Evolutionary conservation across 1,140 invertebrate genomes (phyloP).

Genomic region (Camponotus pennsylvanicus): DNA sequence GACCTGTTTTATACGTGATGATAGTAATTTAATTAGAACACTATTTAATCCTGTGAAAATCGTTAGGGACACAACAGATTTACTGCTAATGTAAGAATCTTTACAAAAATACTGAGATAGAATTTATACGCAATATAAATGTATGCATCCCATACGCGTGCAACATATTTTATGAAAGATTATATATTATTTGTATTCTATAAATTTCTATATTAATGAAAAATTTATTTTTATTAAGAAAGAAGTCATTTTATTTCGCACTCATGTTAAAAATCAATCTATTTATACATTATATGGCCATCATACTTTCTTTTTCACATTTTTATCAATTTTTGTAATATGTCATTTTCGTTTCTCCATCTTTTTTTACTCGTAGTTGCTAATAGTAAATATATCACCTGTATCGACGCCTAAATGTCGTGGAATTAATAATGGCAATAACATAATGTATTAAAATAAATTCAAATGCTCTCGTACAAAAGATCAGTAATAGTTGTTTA

Average conservation of each 20-base stretch:
- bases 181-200: not conserved
- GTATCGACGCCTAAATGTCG: not conserved
- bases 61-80: not conserved
- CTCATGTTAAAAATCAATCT: not conserved
- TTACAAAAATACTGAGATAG: not conserved
- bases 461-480: not conserved
- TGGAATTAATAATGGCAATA: not conserved
- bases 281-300: not conserved
- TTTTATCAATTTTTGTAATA: not conserved
- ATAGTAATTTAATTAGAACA: slow-evolving; percentile 19
- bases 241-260: not conserved
- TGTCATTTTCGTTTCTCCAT: not conserved
- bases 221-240: not conserved
- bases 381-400: not conserved
- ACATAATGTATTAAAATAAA: not conserved
- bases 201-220: not conserved
- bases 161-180: not conserved
- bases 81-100: slow-evolving; percentile 9
- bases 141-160: not conserved
- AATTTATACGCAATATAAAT: not conserved
- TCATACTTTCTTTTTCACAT: not conserved
- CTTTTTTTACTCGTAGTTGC: not conserved
- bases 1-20: slow-evolving; percentile 14
- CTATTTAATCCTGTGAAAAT: slow-evolving; percentile 20
- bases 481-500: not conserved